Evolutionary conservation across 1,140 invertebrate genomes (phyloP).

Genomic region (Pachyrhynchus sulphureomaculatus): DNA sequence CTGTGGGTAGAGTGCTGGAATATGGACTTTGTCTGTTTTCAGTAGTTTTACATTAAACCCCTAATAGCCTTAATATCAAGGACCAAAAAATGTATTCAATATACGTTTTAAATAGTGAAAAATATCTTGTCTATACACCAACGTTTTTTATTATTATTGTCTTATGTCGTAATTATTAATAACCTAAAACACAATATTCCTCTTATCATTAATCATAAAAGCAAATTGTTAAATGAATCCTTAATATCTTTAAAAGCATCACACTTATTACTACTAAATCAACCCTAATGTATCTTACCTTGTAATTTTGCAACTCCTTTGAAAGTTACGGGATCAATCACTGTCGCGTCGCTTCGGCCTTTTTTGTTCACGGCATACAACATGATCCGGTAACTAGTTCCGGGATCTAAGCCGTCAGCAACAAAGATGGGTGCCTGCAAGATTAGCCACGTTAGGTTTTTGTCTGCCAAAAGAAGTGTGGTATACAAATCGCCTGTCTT

Average conservation of each 20-base stretch:
- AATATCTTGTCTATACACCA: no score
- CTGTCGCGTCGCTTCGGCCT: conserved; percentile 76
- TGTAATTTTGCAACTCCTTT: conserved; percentile 74
- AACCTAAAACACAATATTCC: no score
- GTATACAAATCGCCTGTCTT: not conserved
- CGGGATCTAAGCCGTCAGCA: conserved; percentile 75
- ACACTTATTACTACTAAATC: not conserved
- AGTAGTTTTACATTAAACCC: no score
- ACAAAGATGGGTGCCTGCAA: conserved; percentile 64
- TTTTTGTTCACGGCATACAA: conserved; percentile 83
- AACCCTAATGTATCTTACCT: conserved; percentile 52
- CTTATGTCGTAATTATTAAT: no score
- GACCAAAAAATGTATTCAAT: no score
- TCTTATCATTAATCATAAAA: no score
- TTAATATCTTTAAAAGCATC: not conserved
- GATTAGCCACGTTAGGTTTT: conserved; percentile 23
- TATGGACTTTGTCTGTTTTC: no score
- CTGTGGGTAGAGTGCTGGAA: no score
- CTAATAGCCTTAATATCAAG: no score
- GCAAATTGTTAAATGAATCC: not conserved
- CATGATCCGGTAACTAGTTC: conserved; percentile 72
- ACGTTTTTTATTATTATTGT: no score
- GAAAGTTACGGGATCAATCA: conserved; percentile 79
- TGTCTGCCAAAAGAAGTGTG: not conserved
- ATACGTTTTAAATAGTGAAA: no score